Percentiles rank a stretch among this genome's conserved stretches.
phyloP scores from a whole-genome alignment of 30 jellyfish, hydroid and myxozoan species.

The Thelohanellus kitauei region DNA sequence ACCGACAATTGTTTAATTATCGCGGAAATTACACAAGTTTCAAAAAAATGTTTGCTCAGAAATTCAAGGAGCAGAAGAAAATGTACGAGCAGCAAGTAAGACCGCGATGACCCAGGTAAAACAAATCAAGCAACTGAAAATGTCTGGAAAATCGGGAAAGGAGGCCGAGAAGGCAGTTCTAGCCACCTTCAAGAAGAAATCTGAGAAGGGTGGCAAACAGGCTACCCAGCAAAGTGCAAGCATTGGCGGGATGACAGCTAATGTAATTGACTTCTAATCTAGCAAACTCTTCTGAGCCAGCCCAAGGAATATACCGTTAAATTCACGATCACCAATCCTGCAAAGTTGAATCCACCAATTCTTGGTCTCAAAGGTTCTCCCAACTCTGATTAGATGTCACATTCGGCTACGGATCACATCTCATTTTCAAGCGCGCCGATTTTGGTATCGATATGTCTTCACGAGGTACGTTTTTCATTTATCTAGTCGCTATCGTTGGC shows the following conservation, averaged over 20 bases:
- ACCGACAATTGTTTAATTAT: neutral
- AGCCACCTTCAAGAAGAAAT: conserved; percentile 13
- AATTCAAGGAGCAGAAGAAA: conserved; percentile 43
- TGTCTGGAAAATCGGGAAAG: conserved; percentile 57
- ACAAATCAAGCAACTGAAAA: conserved; percentile 25
- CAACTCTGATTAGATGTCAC: conserved; percentile 6
- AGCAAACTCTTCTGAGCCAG: no score
- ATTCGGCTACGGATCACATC: conserved; percentile 37
- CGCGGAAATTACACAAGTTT: conserved; percentile 1
- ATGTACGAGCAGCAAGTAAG: conserved; percentile 53
- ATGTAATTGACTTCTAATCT: no score
- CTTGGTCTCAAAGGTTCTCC: conserved; percentile 53
- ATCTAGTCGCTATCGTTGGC: conserved; percentile 75
- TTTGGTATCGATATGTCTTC: conserved; percentile 72
- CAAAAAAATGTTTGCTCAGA: conserved; percentile 68
- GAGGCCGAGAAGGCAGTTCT: conserved; percentile 24
- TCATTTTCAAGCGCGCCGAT: conserved; percentile 22
- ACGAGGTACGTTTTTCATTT: conserved; percentile 17
- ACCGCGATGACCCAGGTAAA: conserved; percentile 12
- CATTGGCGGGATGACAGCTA: no score
- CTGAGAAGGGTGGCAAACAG: conserved; percentile 10
- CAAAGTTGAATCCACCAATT: conserved; percentile 75
- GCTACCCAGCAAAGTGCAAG: no score
- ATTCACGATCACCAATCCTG: conserved; percentile 68
- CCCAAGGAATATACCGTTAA: conserved; percentile 78